Base-by-base conservation (phyloP, 1,140 invertebrate species). In the Drosophila parabipectinata region DNA sequence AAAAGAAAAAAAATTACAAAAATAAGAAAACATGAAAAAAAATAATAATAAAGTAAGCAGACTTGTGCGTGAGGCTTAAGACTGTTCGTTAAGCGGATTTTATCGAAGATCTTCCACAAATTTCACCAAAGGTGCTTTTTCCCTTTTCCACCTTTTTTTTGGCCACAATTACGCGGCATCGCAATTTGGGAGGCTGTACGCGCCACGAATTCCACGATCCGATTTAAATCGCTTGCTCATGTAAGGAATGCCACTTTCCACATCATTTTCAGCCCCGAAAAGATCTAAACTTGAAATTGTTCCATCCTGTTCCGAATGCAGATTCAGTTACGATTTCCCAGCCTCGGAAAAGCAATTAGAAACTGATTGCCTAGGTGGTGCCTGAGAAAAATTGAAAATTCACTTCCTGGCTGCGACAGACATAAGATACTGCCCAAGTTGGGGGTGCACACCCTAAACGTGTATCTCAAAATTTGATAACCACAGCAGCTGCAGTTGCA, bases 401-500 rank as follows among this genome's bases (percentile, higher is more conserved):
- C 48, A 58, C 28, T 81, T 64, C 59, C 60, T 64, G 61, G 18
- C 68, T 72, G 62, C 77, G 63, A 67, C 63, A 67, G 60, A 32
- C 64, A 77, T 63, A 77, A 77, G 73, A 77, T 71, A 71, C 64
- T 24, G 30, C 26, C 50, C 67, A 80, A 64, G 41, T 74, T 51
- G 61, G 63, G 73, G 66, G 53, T 81, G 87, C 74, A 77, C 83
- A 88, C 83, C 83, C 83, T 72, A 89, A 88, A 88, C 79, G 79
- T 88, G 83, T 88, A 83, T 81, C 83, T 87, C 83, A 88, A 88
- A 87, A 82, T 87, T 79, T 72, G 79, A 76, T 82, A 84, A 78
- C 82, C 82, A 39, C 76, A 79, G 53, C 58, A 77, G 24, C 28
- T 50, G 53, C 62, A 77, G 12, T 52, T 47, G 64, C 64, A 53